A percentile compares a stretch with the other conserved stretches of the same genome.
These are phyloP conservation scores for Brachyalestes nurse DNA, from an alignment of 2,797 vertebrate species.

Conservation along the genomic window DNA sequence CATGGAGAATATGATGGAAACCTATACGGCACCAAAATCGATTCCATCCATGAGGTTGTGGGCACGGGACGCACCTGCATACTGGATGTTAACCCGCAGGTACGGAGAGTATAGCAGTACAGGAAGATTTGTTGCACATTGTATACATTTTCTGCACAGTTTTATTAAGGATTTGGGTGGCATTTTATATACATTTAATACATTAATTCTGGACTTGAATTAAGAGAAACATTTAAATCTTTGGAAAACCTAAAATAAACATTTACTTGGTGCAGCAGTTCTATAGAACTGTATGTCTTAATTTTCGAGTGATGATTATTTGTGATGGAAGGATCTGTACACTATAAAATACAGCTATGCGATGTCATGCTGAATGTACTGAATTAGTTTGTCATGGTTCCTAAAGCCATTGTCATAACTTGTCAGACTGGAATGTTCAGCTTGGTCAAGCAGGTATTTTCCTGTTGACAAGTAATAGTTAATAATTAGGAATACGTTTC, in stretches of 20 bases:
- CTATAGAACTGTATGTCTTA: neutral
- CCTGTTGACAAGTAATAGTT: neutral
- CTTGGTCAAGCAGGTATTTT: neutral
- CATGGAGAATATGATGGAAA: conserved; percentile 97
- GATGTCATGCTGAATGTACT: neutral
- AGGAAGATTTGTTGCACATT: too few relatives aligned
- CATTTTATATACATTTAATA: neutral
- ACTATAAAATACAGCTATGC: neutral
- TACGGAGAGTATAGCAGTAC: conserved; percentile 57
- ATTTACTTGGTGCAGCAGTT: neutral
- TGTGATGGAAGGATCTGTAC: neutral
- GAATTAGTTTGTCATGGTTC: neutral
- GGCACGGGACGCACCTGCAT: conserved; percentile 91
- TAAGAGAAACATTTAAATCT: too few relatives aligned
- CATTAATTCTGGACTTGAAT: too few relatives aligned
- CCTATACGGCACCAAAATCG: conserved; percentile 97
- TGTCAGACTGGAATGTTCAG: neutral
- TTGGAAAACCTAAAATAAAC: too few relatives aligned
- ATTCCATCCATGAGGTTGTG: conserved; percentile 96
- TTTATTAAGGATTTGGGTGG: too few relatives aligned
- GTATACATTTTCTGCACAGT: too few relatives aligned
- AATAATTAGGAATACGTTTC: too few relatives aligned
- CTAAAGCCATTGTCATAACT: neutral
- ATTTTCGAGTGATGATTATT: neutral
- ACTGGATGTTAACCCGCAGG: conserved; percentile 97